phyloP scores from a whole-genome alignment of 2,113 vertebrate species.

The Thunnus maccoyii region DNA sequence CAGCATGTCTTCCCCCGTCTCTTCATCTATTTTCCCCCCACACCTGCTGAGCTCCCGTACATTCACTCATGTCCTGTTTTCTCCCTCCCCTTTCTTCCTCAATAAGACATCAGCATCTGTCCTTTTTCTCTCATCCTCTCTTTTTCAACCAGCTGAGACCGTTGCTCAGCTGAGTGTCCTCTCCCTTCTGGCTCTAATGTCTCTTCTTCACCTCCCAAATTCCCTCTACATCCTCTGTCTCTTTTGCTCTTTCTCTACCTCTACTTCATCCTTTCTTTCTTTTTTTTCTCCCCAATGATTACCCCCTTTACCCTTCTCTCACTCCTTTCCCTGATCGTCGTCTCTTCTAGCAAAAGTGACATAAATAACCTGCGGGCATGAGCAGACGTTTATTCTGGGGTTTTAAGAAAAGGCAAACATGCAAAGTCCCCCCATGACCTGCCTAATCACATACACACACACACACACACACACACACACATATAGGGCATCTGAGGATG shows the following conservation, averaged over 20 bases:
- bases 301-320: slow-evolving; percentile 13
- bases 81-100: slow-evolving; percentile 15
- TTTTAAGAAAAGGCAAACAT: slow-evolving; percentile 51
- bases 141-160: not conserved
- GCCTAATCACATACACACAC: slow-evolving; percentile 11
- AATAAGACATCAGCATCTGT: slow-evolving; percentile 11
- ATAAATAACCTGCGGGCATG: slow-evolving; percentile 48
- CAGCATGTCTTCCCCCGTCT: not conserved
- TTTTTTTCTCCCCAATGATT: slow-evolving; percentile 8
- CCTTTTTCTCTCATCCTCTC: slow-evolving; percentile 13
- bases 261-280: not conserved
- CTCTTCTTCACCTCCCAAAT: not conserved
- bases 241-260: not conserved
- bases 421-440: slow-evolving; percentile 44
- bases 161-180: slow-evolving; percentile 18
- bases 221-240: not conserved
- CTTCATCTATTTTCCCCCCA: slow-evolving; percentile 24
- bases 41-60: slow-evolving; percentile 14
- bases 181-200: not conserved
- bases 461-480: slow-evolving; percentile 17
- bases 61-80: not conserved
- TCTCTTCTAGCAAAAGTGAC: slow-evolving; percentile 42
- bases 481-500: slow-evolving; percentile 55
- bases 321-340: not conserved
- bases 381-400: slow-evolving; percentile 48